Conservation (phyloP, 2,888 invertebrate species). For the Papilio demoleus region DNA sequence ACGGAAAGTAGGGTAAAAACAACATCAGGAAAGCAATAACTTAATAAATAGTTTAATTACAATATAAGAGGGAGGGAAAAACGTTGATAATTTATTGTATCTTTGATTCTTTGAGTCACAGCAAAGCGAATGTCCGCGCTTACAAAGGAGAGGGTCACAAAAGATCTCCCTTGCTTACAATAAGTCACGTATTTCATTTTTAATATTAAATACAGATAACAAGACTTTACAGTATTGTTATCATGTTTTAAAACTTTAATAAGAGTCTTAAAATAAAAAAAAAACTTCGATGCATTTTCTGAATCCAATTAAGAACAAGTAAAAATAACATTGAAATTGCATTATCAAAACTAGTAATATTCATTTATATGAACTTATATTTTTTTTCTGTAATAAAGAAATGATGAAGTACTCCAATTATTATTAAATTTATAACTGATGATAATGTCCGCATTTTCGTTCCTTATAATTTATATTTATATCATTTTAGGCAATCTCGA, state of each 20-base stretch:
- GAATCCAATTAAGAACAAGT: too few species aligned
- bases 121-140: neutral
- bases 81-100: neutral
- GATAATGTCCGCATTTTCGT: neutral
- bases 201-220: constrained; percentile 17
- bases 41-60: neutral
- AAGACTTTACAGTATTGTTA: neutral
- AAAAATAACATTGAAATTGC: too few species aligned
- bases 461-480: constrained; percentile 19
- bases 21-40: neutral
- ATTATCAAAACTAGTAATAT: too few species aligned
- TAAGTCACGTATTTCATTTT: constrained; percentile 36
- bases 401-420: neutral
- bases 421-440: neutral
- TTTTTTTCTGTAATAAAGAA: neutral
- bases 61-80: neutral
- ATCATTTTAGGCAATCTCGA: constrained; percentile 23
- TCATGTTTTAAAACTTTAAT: neutral
- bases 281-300: too few species aligned
- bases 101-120: neutral
- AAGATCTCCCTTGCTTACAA: constrained; percentile 19
- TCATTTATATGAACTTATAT: too few species aligned
- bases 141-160: constrained; percentile 12
- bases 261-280: neutral
- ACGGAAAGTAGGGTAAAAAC: neutral